Conservation (phyloP, 37 sponge, comb jelly and placozoan species). For the Ianthella basta region DNA sequence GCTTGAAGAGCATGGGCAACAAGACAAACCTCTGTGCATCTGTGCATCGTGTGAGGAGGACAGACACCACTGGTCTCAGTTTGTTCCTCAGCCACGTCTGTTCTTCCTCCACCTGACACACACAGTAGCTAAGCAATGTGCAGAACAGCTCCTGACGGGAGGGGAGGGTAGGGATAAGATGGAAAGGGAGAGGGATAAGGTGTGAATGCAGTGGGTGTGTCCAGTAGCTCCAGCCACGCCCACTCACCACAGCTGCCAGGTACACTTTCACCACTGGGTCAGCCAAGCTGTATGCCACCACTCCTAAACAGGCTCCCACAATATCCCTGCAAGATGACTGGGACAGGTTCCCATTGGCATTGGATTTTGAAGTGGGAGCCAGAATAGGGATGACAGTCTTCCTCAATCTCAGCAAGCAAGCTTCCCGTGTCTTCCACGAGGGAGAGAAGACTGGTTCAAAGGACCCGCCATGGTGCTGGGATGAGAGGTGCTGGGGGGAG, state of each 20-base stretch:
- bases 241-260: constrained; percentile 69
- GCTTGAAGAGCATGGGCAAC: too few relatives aligned
- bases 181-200: not conserved
- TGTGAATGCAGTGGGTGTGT: not conserved
- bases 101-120: constrained; percentile 30
- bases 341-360: not conserved
- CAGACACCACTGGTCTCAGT: constrained; percentile 40
- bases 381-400: constrained; percentile 44
- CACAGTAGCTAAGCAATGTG: constrained; percentile 41
- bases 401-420: constrained; percentile 19
- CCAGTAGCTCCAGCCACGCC: not conserved
- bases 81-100: constrained; percentile 22
- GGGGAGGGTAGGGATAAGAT: too few relatives aligned
- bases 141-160: constrained; percentile 51
- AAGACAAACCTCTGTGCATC: constrained; percentile 65
- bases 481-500: constrained; percentile 4
- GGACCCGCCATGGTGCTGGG: not conserved
- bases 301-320: constrained; percentile 17
- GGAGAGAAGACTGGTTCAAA: not conserved
- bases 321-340: not conserved
- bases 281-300: constrained; percentile 43
- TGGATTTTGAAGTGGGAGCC: not conserved
- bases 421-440: constrained; percentile 56
- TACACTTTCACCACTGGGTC: constrained; percentile 71
- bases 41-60: constrained; percentile 53